Conservation (phyloP, 2,113 vertebrate species). For the Tetraodon nigroviridis region DNA sequence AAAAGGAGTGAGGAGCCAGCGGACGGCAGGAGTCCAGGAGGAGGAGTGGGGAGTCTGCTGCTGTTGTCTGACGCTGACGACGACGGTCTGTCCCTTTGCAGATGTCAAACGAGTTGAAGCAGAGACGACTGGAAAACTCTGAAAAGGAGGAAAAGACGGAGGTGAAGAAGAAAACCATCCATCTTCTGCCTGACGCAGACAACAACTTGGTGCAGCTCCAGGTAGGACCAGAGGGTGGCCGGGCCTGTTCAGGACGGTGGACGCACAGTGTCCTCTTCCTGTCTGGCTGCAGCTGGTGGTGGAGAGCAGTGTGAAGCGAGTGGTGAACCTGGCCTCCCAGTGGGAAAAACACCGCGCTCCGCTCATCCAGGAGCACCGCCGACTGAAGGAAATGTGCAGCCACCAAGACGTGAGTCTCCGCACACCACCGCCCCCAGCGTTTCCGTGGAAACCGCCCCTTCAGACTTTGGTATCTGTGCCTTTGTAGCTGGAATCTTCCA, state of each 20-base stretch:
- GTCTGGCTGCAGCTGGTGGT: constrained; percentile 72
- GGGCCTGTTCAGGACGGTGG: too few relatives aligned
- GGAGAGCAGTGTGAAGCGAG: constrained; percentile 80
- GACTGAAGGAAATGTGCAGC: constrained; percentile 81
- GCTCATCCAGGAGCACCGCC: constrained; percentile 79
- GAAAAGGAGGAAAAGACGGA: constrained; percentile 73
- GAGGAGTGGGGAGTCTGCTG: too few relatives aligned
- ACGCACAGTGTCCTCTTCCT: not conserved
- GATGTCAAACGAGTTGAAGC: constrained; percentile 77
- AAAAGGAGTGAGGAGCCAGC: too few relatives aligned
- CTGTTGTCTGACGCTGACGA: too few relatives aligned
- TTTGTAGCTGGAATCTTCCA: constrained; percentile 81
- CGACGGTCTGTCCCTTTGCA: constrained; percentile 31
- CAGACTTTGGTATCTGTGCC: not conserved
- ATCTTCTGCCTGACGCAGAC: constrained; percentile 79
- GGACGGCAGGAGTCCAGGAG: too few relatives aligned
- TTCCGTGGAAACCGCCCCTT: too few relatives aligned
- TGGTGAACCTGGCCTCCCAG: constrained; percentile 81
- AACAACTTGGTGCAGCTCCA: constrained; percentile 81
- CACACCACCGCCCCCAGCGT: too few relatives aligned
- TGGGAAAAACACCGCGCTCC: constrained; percentile 90
- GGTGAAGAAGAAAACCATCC: constrained; percentile 79
- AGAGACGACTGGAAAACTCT: constrained; percentile 63
- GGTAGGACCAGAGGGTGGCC: constrained; percentile 60
- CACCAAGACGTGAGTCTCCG: constrained; percentile 74